Conservation (phyloP, 1,140 invertebrate genomes). For the Drosophila erecta region DNA sequence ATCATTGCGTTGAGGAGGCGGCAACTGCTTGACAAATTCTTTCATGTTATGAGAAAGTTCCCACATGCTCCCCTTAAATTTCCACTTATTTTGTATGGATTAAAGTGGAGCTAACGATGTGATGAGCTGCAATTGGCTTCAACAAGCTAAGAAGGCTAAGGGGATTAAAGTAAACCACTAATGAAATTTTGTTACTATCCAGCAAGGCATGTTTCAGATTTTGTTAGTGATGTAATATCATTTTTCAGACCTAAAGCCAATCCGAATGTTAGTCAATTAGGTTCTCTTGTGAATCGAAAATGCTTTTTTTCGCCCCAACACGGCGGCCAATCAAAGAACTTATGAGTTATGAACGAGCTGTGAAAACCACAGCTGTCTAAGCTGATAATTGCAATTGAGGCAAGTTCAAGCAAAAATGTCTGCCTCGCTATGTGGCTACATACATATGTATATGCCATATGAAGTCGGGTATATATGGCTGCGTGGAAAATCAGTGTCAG, state of each 20-base stretch:
- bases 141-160: no score
- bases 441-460: neutral
- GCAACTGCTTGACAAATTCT: constrained; percentile 13
- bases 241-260: no score
- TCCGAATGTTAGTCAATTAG: neutral
- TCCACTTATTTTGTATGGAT: neutral
- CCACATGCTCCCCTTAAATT: neutral
- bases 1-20: constrained; percentile 26
- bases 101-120: no score
- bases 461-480: neutral
- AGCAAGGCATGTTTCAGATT: no score
- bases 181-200: no score
- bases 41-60: neutral
- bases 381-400: constrained; percentile 32
- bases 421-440: neutral
- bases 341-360: constrained; percentile 33
- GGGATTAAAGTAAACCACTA: no score
- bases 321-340: constrained; percentile 28
- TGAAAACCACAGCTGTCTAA: constrained; percentile 21
- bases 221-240: no score
- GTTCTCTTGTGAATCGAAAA: constrained; percentile 9
- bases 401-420: constrained; percentile 47
- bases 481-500: constrained; percentile 52
- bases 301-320: constrained; percentile 18
- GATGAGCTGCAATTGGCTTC: no score